Evolutionary conservation across 2,888 invertebrate species (phyloP).

Genomic region (Heliothis peltigera): DNA sequence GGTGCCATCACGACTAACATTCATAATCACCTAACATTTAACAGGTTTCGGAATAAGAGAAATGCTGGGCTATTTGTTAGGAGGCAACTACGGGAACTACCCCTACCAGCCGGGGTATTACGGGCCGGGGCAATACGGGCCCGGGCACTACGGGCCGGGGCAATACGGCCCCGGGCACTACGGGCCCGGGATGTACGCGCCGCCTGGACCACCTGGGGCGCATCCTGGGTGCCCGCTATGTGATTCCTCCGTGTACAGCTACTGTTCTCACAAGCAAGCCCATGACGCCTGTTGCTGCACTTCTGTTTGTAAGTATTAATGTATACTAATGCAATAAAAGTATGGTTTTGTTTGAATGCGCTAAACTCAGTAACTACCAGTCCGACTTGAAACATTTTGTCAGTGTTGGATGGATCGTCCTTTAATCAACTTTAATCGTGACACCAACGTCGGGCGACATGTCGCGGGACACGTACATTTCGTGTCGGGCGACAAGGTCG

Average conservation of each 20-base stretch:
- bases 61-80: conserved; percentile 87
- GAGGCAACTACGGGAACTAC: conserved; percentile 78
- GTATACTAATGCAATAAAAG: too few relatives aligned
- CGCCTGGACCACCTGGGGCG: conserved; percentile 83
- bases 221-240: conserved; percentile 92
- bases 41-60: conserved; percentile 88
- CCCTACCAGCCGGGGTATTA: conserved; percentile 64
- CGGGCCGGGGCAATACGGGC: conserved; percentile 46
- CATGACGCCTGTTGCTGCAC: conserved; percentile 95
- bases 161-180: conserved; percentile 56
- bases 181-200: conserved; percentile 61
- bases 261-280: conserved; percentile 93
- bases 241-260: conserved; percentile 94
- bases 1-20: conserved; percentile 59
- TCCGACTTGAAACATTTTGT: too few relatives aligned
- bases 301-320: conserved; percentile 82
- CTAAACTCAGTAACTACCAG: too few relatives aligned
- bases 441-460: too few relatives aligned
- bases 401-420: too few relatives aligned
- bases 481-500: too few relatives aligned
- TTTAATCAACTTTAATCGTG: too few relatives aligned
- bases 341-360: too few relatives aligned
- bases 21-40: conserved; percentile 69
- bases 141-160: conserved; percentile 62
- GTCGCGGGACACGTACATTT: too few relatives aligned